A percentile compares a stretch with the other conserved stretches of the same genome.
These are phyloP conservation scores for Epsilonema sp. DNA, from an alignment of 2,888 invertebrate genomes.

Conservation along the genomic window DNA sequence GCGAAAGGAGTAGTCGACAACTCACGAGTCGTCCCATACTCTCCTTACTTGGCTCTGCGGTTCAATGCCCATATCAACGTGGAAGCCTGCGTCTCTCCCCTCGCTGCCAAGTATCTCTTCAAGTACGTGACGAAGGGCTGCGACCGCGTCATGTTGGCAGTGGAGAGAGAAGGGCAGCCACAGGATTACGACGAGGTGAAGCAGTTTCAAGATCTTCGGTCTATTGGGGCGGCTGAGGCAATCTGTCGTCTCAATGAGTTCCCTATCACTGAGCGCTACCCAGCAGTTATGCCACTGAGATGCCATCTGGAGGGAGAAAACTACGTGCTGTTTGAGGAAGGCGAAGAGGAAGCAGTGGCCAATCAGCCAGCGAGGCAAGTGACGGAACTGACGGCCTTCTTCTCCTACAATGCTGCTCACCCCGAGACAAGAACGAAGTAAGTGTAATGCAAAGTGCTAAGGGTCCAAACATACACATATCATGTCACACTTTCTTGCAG, in stretches of 20 bases:
- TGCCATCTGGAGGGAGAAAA: too few species aligned
- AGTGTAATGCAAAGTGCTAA: too few species aligned
- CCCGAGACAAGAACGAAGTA: too few species aligned
- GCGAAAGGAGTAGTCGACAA: background rate
- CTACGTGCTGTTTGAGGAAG: too few species aligned
- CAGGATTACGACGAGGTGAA: background rate
- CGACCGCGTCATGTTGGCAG: background rate
- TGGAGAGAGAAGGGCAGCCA: background rate
- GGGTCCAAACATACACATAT: too few species aligned
- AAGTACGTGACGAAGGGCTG: constrained; percentile 6
- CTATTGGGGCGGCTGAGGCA: background rate
- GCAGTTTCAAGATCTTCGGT: background rate
- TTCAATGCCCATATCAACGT: constrained; percentile 10
- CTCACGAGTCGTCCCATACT: constrained; percentile 10
- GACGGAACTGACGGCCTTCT: too few species aligned
- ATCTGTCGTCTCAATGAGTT: background rate
- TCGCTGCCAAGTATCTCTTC: constrained; percentile 4
- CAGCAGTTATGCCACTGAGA: background rate
- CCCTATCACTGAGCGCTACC: background rate
- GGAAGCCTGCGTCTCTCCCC: constrained; percentile 8
- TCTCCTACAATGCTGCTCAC: too few species aligned
- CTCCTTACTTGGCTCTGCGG: constrained; percentile 6
- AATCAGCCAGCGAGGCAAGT: too few species aligned
- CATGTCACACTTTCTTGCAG: too few species aligned
- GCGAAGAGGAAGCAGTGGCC: too few species aligned